Base-by-base conservation (phyloP, 2,797 vertebrate genomes). In the Acanthopagrus latus region DNA sequence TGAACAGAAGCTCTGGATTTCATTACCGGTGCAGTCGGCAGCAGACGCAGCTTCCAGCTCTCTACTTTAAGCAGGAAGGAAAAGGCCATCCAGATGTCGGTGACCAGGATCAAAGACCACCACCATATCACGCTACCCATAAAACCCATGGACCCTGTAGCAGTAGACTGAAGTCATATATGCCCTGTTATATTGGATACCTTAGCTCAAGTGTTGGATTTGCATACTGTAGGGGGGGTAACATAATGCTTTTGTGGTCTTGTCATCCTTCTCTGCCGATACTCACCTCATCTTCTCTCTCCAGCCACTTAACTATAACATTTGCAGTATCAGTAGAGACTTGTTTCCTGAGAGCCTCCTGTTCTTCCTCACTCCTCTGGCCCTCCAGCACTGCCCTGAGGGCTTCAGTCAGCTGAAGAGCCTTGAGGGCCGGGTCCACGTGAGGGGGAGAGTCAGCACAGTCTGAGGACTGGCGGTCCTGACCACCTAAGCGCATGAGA, bases 321-420 rank as follows among this genome's bases (percentile, higher is more conserved):
- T 93, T 54, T 16, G 94, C 95, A 8, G 96, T 97, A 51, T 95
- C 81, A 1, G 84, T 88, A 0, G 96, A 95, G 72, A 97, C 90
- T 82, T 96, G 96, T 74, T 90, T 96, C 51, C 95, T 81, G 66
- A 97, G 84, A 0, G 89, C 85, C 33, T 93, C 93, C 64, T 89
- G 95, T 63, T 96, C 95, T 74, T 95, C 91, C 43, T 95, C 91
- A 50, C 92, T 94, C 41, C 88, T 87, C 66, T 96, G 83, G 89
- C 90, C 94, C 91, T 97, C 96, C 91, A 97, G 78, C 6, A 92
- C 92, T 64, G 91, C 89, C 85, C 94, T 94, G 82, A 98, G 94
- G 84, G 96, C 96, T 85, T 97, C 96, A 0, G 96, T 84, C 20
- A 97, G 95, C 89, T 95, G 95, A 33, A 97, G 82, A 68, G 95